A percentile compares a stretch with the other conserved stretches of the same genome.
Evolutionary conservation across 2,113 vertebrate species (phyloP).

Genomic region (Trichomycterus rosablanca): DNA sequence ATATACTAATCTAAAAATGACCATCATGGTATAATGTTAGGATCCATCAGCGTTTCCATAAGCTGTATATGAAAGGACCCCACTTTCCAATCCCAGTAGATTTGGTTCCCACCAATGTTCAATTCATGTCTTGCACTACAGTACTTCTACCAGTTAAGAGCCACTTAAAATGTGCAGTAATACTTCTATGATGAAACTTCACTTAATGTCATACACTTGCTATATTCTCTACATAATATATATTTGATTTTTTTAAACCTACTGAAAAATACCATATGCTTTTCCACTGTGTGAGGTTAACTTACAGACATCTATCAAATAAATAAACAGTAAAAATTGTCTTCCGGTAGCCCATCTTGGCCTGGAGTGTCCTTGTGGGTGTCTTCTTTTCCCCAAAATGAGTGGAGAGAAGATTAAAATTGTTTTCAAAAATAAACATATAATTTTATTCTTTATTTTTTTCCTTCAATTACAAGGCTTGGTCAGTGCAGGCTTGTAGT

Average conservation of each 20-base stretch:
- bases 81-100: too few relatives aligned
- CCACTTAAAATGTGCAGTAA: neutral
- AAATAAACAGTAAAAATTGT: constrained; percentile 47
- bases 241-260: too few relatives aligned
- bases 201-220: too few relatives aligned
- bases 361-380: constrained; percentile 67
- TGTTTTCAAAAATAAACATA: constrained; percentile 83
- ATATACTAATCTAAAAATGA: too few relatives aligned
- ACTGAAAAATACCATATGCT: constrained; percentile 3
- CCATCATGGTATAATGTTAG: too few relatives aligned
- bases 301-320: constrained; percentile 43
- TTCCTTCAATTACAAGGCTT: constrained; percentile 78
- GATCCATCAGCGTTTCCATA: too few relatives aligned
- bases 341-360: constrained; percentile 55
- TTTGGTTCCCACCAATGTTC: too few relatives aligned
- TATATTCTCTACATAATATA: too few relatives aligned
- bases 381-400: constrained; percentile 67
- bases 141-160: neutral
- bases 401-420: constrained; percentile 79
- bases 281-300: constrained; percentile 32
- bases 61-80: too few relatives aligned
- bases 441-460: constrained; percentile 81
- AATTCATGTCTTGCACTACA: too few relatives aligned
- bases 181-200: too few relatives aligned
- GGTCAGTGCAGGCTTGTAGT: constrained; percentile 72